These are phyloP conservation scores for Dromas ardeola DNA, from an alignment of 2,113 vertebrate species.

Conservation along the genomic window DNA sequence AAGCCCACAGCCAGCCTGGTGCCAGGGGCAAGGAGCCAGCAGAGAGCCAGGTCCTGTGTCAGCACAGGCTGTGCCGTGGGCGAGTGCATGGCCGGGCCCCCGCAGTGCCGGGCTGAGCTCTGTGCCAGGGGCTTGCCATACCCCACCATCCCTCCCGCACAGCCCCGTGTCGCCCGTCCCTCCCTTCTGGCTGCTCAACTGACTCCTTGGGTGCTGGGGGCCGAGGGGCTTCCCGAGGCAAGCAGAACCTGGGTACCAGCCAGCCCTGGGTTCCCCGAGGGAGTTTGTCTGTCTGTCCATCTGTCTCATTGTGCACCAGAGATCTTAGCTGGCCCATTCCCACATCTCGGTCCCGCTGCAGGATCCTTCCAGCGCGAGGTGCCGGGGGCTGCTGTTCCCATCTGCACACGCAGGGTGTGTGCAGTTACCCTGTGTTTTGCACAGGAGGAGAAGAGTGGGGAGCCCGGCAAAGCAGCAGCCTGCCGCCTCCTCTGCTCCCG, in stretches of 20 bases:
- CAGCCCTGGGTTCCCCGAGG: not conserved
- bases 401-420: not conserved
- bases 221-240: not conserved
- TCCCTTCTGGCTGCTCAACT: not conserved
- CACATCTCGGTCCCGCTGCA: rapidly evolving
- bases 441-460: not conserved
- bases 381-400: not conserved
- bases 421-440: not conserved
- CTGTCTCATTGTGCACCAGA: not conserved
- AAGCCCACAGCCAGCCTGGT: not conserved
- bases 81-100: rapidly evolving
- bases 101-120: not conserved
- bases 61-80: not conserved
- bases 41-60: not conserved
- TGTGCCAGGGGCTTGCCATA: not conserved
- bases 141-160: rapidly evolving
- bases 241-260: not conserved
- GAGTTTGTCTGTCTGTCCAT: not conserved
- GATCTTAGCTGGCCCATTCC: not conserved
- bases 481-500: not conserved
- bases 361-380: not conserved
- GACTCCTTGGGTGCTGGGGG: not conserved
- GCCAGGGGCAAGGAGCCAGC: not conserved
- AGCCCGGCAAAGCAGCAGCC: not conserved
- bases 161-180: not conserved